Base-by-base conservation (phyloP, 1,140 invertebrate species). In the Drosophila nannoptera region DNA sequence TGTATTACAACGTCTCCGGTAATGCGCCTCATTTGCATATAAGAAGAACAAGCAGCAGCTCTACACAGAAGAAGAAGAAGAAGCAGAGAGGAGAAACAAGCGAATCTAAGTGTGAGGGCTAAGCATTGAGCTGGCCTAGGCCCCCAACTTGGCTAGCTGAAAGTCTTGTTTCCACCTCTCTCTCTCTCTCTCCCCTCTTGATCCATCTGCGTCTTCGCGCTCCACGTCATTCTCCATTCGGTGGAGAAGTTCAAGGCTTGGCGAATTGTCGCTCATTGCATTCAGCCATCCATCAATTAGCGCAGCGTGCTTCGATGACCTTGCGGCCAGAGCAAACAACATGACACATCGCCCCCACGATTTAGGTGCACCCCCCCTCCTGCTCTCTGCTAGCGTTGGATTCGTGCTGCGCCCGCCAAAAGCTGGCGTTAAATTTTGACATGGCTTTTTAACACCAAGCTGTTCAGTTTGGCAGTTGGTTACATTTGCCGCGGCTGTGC, bases 381-480 rank as follows among this genome's bases (percentile, higher is more conserved):
- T 22, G 3, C 22, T 22, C 3, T 43, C 40, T 12, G 31, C 8
- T 4, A 2, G 8, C 22, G 22, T 22, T 22, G 3, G 22, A 22
- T 46, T 7, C 22, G 45, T 29, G 40, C 4, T 12, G 5, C 46
- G 22, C 46, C 22, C 31, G n/a, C 31, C 22, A 22, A 50, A 50
- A 75, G 76, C 81, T 86, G 67, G 80, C 78, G 78, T 80, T 83
- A 83, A 83, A 83, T 83, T 82, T 70, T 82, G 66, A 83, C 78
- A 84, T 78, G 78, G 67, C 76, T 83, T 75, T 83, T 84, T 76
- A 83, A 83, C 78, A 76, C 78, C 72, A 82, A 78, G 66, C 68
- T 69, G 48, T 50, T 33, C 29, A 48, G 16, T 31, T 38, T 48
- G 40, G 45, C 59, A 60, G 58, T 36, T 53, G 48, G 60, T 66